A percentile compares a stretch with the other conserved stretches of the same genome.
phyloP scores from a whole-genome alignment of 1,140 invertebrate species.

The Drosophila sucinea region DNA sequence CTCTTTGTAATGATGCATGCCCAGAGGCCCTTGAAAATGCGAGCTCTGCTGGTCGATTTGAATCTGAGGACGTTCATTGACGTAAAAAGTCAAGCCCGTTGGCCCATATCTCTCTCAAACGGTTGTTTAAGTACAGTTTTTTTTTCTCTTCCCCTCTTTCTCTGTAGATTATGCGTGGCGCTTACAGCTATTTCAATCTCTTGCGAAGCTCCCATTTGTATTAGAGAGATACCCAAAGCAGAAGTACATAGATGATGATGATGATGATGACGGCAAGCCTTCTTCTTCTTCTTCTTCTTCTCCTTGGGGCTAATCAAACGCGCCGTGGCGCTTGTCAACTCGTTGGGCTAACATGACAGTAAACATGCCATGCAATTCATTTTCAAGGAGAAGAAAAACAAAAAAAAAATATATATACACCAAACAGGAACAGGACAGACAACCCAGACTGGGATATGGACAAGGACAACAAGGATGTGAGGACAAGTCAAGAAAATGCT shows the following conservation, averaged over 20 bases:
- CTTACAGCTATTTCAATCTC: slow-evolving; percentile 75
- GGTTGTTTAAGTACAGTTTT: background rate
- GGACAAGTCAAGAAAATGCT: slow-evolving; percentile 49
- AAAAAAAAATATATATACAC: slow-evolving; percentile 9
- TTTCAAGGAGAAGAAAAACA: slow-evolving; percentile 31
- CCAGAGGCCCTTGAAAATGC: slow-evolving; percentile 62
- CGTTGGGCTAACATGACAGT: slow-evolving; percentile 73
- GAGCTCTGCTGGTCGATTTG: slow-evolving; percentile 63
- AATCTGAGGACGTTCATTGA: slow-evolving; percentile 71
- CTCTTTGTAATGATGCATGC: slow-evolving; percentile 67
- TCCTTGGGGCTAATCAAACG: slow-evolving; percentile 55
- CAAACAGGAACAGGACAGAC: background rate
- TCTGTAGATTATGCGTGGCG: slow-evolving; percentile 65
- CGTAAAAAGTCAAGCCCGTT: slow-evolving; percentile 25
- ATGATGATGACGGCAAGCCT: slow-evolving; percentile 7
- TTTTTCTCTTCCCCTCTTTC: slow-evolving; percentile 1
- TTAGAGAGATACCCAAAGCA: slow-evolving; percentile 25
- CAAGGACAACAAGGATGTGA: background rate
- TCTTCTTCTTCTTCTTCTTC: background rate
- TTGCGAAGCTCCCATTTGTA: slow-evolving; percentile 63
- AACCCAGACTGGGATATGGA: background rate
- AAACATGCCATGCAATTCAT: slow-evolving; percentile 77
- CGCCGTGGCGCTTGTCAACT: slow-evolving; percentile 62
- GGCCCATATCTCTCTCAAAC: background rate
- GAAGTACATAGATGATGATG: background rate